A percentile compares a stretch with the other conserved stretches of the same genome.
Conservation (phyloP, 2,888 invertebrate species). For the Clunio marinus region DNA sequence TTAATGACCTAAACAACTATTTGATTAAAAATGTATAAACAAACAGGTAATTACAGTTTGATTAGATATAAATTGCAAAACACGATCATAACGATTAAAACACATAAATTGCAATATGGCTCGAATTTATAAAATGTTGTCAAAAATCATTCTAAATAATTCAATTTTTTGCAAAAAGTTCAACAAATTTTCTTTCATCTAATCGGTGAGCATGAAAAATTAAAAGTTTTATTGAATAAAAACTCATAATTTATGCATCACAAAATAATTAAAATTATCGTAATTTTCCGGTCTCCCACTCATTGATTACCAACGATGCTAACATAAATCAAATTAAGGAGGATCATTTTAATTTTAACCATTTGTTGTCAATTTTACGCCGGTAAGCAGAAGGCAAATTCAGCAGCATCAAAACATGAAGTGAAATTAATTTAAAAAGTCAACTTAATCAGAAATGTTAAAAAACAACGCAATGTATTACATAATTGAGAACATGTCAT, state of each 20-base stretch:
- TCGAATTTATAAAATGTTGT: background rate
- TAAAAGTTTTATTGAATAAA: slow-evolving; percentile 25
- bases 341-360: slow-evolving; percentile 37
- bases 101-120: slow-evolving; percentile 3
- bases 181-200: background rate
- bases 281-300: slow-evolving; percentile 18
- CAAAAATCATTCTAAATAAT: background rate
- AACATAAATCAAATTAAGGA: slow-evolving; percentile 36
- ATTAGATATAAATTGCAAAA: too few relatives aligned
- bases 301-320: background rate
- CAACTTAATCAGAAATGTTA: too few relatives aligned
- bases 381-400: slow-evolving; percentile 30
- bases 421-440: slow-evolving; percentile 2
- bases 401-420: background rate
- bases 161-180: background rate
- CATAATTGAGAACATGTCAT: slow-evolving; percentile 33
- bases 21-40: too few relatives aligned
- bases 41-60: too few relatives aligned
- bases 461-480: slow-evolving; percentile 36
- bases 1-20: too few relatives aligned
- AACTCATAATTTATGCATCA: slow-evolving; percentile 37
- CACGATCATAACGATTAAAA: background rate
- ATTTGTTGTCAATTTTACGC: slow-evolving; percentile 33
- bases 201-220: background rate
- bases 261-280: slow-evolving; percentile 37